These are phyloP conservation scores for Tachysurus vachellii DNA, from an alignment of 2,113 vertebrate genomes.

Conservation along the genomic window DNA sequence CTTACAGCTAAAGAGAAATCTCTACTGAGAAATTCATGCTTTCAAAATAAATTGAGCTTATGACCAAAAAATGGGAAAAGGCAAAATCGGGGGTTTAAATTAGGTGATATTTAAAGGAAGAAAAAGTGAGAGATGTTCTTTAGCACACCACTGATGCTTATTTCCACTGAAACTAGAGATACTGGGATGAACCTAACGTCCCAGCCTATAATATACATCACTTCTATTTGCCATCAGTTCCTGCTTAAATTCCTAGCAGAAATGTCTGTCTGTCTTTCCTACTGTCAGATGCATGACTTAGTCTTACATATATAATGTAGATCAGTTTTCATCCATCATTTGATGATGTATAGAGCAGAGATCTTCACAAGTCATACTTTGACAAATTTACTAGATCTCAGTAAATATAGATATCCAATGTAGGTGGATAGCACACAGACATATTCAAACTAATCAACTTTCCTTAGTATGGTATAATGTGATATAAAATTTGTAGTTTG, in stretches of 20 bases:
- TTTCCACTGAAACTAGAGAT: background rate
- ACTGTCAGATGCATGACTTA: background rate
- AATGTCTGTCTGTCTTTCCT: background rate
- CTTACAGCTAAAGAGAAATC: constrained; percentile 72
- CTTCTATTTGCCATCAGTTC: background rate
- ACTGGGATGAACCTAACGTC: background rate
- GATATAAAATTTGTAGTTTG: background rate
- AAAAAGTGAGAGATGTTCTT: background rate
- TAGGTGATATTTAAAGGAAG: background rate
- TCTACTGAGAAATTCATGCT: constrained; percentile 72
- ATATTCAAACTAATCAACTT: background rate
- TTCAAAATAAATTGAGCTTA: constrained; percentile 38
- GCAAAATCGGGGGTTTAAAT: background rate
- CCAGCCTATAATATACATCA: background rate
- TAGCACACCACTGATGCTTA: background rate
- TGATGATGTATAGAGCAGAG: background rate
- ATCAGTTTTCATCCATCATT: background rate
- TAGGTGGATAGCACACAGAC: background rate
- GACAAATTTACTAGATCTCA: background rate
- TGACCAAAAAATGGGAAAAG: constrained; percentile 7
- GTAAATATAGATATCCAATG: background rate
- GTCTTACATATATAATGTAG: background rate
- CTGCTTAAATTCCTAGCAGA: background rate
- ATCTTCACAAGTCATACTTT: background rate
- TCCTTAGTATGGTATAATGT: background rate